Percentiles rank a stretch among this genome's conserved stretches.
These are phyloP conservation scores for Meda fulgida DNA, from an alignment of 2,797 vertebrate species.

Conservation along the genomic window DNA sequence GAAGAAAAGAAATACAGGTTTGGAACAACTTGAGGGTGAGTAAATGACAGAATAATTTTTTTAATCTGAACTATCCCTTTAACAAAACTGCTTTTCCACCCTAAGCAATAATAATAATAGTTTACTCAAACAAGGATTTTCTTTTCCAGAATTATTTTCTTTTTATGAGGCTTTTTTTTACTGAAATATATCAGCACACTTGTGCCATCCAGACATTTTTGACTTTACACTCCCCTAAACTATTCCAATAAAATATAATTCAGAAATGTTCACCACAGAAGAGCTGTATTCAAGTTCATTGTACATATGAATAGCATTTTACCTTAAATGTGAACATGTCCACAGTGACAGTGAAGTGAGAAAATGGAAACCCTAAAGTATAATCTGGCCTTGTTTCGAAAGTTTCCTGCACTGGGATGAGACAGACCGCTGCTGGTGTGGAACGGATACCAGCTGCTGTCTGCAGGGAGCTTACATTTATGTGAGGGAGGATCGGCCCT, in stretches of 20 bases:
- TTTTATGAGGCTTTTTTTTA: background rate
- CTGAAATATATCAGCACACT: too few relatives aligned
- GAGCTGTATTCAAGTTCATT: background rate
- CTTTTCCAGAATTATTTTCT: background rate
- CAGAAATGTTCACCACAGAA: background rate
- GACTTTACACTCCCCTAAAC: too few relatives aligned
- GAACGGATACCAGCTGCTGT: constrained; percentile 25
- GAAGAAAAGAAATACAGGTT: background rate
- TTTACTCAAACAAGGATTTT: background rate
- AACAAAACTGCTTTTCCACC: background rate
- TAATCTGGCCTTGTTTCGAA: constrained; percentile 6
- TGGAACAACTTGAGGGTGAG: background rate
- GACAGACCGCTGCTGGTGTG: background rate
- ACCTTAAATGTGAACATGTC: background rate
- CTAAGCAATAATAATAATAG: background rate
- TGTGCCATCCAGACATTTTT: too few relatives aligned
- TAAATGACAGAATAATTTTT: background rate
- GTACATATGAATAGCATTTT: background rate
- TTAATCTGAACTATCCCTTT: too few relatives aligned
- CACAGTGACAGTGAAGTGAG: constrained; percentile 6
- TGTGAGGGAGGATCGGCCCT: background rate
- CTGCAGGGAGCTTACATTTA: background rate
- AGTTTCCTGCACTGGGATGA: background rate
- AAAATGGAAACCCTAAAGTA: background rate
- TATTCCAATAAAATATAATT: background rate